Percentiles rank a stretch among this genome's conserved stretches.
Evolutionary conservation across 2,113 vertebrate species (phyloP).

Genomic region (Forbesichthys agassizii): DNA sequence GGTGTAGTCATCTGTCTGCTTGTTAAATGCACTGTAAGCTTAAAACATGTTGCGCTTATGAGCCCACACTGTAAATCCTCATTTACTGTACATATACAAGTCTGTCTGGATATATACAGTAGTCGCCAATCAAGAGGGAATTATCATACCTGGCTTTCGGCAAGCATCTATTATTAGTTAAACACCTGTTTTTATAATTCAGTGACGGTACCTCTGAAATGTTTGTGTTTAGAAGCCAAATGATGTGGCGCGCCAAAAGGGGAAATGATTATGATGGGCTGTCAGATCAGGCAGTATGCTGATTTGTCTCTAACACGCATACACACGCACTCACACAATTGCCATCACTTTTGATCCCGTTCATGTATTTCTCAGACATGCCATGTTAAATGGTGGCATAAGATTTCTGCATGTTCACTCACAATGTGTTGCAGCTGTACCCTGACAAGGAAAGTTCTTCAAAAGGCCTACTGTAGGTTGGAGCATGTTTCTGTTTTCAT

Average conservation of each 20-base stretch:
- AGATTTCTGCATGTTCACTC: too few relatives aligned
- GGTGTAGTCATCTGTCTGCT: too few relatives aligned
- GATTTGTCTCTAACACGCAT: constrained; percentile 1
- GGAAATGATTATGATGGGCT: too few relatives aligned
- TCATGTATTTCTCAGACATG: constrained; percentile 4
- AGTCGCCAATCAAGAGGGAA: not conserved
- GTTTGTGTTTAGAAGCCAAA: constrained; percentile 46
- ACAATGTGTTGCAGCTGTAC: too few relatives aligned
- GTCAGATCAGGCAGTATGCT: constrained; percentile 15
- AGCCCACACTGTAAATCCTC: too few relatives aligned
- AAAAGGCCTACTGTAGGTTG: constrained; percentile 18
- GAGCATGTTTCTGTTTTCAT: constrained; percentile 44
- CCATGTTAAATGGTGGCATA: not conserved
- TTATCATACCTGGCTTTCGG: constrained; percentile 4
- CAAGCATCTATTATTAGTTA: constrained; percentile 17
- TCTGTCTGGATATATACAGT: too few relatives aligned
- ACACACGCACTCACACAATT: not conserved
- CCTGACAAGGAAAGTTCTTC: not conserved
- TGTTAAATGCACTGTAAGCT: too few relatives aligned
- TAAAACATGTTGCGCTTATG: too few relatives aligned
- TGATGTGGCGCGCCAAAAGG: constrained; percentile 21
- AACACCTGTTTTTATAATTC: constrained; percentile 43
- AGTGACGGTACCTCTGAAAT: constrained; percentile 20
- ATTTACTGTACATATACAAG: too few relatives aligned
- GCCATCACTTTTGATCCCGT: constrained; percentile 1